A percentile compares a stretch with the other conserved stretches of the same genome.
phyloP scores from a whole-genome alignment of 1,140 invertebrate species.

The Trichogramma pretiosum region DNA sequence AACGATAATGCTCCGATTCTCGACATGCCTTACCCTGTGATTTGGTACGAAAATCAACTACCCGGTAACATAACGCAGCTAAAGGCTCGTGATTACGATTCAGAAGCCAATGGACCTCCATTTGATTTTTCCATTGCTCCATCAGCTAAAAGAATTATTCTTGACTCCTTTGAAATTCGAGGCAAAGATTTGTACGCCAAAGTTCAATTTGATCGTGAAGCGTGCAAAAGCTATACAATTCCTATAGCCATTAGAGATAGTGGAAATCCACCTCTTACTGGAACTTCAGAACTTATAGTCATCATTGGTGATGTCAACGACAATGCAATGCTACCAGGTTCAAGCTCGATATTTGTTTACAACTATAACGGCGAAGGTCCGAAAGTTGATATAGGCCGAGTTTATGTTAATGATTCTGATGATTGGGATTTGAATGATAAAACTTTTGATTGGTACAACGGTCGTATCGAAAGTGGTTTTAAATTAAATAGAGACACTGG shows the following conservation, averaged over 20 bases:
- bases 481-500: slow-evolving; percentile 61
- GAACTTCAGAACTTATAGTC: slow-evolving; percentile 68
- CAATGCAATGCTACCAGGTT: slow-evolving; percentile 71
- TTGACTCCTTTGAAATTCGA: slow-evolving; percentile 60
- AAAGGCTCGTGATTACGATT: slow-evolving; percentile 70
- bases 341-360: slow-evolving; percentile 83
- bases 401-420: slow-evolving; percentile 83
- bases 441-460: slow-evolving; percentile 58
- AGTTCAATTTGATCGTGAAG: slow-evolving; percentile 79
- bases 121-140: slow-evolving; percentile 66
- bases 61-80: slow-evolving; percentile 60
- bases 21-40: slow-evolving; percentile 66
- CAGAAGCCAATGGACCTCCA: slow-evolving; percentile 69
- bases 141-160: slow-evolving; percentile 59
- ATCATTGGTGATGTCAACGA: slow-evolving; percentile 89
- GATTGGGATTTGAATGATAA: slow-evolving; percentile 92
- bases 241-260: slow-evolving; percentile 81
- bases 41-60: slow-evolving; percentile 71
- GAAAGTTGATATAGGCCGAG: slow-evolving; percentile 73
- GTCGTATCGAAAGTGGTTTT: slow-evolving; percentile 48
- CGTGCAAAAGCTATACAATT: slow-evolving; percentile 75
- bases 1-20: slow-evolving; percentile 86
- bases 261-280: slow-evolving; percentile 61
- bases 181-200: slow-evolving; percentile 52
- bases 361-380: slow-evolving; percentile 74